These are phyloP conservation scores for Hedya salicella DNA, from an alignment of 2,888 invertebrate genomes.

Conservation along the genomic window DNA sequence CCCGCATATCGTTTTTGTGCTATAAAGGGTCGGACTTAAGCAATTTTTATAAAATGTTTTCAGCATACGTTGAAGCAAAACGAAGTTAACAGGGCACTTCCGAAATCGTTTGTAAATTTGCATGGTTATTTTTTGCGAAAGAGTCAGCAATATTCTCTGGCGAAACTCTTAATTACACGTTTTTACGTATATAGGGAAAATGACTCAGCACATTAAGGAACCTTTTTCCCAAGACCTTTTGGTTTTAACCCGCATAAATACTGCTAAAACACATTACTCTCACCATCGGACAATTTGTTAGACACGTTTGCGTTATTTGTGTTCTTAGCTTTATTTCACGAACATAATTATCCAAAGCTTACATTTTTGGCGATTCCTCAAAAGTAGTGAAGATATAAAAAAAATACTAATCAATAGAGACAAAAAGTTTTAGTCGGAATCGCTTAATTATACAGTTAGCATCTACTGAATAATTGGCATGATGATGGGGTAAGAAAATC, in stretches of 20 bases:
- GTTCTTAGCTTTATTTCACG: conserved; percentile 18
- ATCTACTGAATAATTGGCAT: too few relatives aligned
- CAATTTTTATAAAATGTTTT: background rate
- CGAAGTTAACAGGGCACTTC: background rate
- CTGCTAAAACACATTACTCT: conserved; percentile 37
- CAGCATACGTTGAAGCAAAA: background rate
- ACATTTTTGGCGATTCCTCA: too few relatives aligned
- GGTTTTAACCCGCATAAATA: conserved; percentile 33
- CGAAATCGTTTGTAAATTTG: conserved; percentile 7
- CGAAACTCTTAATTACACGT: conserved; percentile 60
- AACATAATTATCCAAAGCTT: background rate
- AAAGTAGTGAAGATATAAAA: too few relatives aligned
- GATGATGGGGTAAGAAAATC: too few relatives aligned
- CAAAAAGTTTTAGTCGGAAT: too few relatives aligned
- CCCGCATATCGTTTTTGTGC: too few relatives aligned
- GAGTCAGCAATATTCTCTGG: conserved; percentile 42
- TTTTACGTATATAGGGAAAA: conserved; percentile 58
- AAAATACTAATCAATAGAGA: too few relatives aligned
- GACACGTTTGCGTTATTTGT: conserved; percentile 25
- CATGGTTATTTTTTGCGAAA: conserved; percentile 5
- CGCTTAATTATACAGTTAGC: too few relatives aligned
- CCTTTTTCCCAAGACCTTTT: conserved; percentile 50
- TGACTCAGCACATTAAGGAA: conserved; percentile 56
- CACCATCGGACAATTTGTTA: conserved; percentile 34
- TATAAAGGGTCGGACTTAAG: too few relatives aligned